Conservation (phyloP, 2,113 vertebrate species). For the Paramormyrops kingsleyae region DNA sequence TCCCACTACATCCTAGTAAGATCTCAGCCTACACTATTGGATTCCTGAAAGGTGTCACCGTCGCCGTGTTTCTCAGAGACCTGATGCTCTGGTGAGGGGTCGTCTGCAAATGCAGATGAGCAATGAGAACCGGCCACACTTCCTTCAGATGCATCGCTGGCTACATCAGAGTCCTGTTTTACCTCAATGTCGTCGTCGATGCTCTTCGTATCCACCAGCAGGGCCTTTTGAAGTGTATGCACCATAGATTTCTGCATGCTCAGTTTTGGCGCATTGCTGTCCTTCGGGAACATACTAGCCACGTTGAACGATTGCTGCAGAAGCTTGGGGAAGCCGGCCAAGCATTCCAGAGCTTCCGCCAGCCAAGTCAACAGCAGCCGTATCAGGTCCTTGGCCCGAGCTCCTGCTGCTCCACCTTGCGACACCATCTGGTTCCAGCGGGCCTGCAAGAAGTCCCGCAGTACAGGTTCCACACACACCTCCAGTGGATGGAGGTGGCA, state of each 20-base stretch:
- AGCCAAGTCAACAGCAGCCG: constrained; percentile 76
- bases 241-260: constrained; percentile 60
- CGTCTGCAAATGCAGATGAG: neutral
- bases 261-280: constrained; percentile 41
- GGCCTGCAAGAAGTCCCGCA: constrained; percentile 74
- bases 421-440: constrained; percentile 71
- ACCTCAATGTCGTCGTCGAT: neutral
- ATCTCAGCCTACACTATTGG: constrained; percentile 62
- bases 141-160: neutral
- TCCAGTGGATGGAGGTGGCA: constrained; percentile 75
- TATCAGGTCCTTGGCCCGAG: constrained; percentile 53
- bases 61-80: constrained; percentile 72
- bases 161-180: neutral
- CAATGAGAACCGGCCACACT: constrained; percentile 10
- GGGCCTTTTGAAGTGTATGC: constrained; percentile 56
- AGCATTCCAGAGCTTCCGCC: constrained; percentile 61
- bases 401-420: constrained; percentile 43
- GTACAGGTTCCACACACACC: constrained; percentile 70
- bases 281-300: constrained; percentile 55
- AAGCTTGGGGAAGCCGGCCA: constrained; percentile 55
- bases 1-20: neutral
- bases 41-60: constrained; percentile 66
- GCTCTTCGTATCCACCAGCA: constrained; percentile 32
- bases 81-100: constrained; percentile 45
- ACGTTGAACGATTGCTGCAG: constrained; percentile 73